A percentile compares a stretch with the other conserved stretches of the same genome.
Conservation (phyloP, 2,888 invertebrate species). For the Isoperla grammatica region DNA sequence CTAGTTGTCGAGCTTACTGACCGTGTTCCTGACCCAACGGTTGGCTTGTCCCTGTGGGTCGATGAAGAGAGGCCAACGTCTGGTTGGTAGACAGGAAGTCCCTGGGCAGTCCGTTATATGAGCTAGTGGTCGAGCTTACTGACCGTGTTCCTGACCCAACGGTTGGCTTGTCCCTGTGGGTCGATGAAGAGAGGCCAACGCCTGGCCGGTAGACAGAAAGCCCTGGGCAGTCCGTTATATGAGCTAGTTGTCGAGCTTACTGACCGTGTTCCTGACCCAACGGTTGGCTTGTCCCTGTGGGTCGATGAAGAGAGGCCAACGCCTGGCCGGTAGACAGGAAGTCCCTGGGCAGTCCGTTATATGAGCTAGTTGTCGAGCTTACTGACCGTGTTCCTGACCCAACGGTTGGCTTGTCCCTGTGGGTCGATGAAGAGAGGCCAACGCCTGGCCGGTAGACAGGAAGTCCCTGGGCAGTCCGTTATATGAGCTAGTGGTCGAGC, state of each 20-base stretch:
- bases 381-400: constrained; percentile 76
- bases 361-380: too few species aligned
- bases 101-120: constrained; percentile 77
- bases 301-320: constrained; percentile 89
- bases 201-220: constrained; percentile 75
- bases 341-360: constrained; percentile 80
- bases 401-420: constrained; percentile 87
- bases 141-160: constrained; percentile 84
- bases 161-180: constrained; percentile 89
- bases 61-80: constrained; percentile 84
- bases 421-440: constrained; percentile 92
- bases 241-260: too few species aligned
- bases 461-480: constrained; percentile 73
- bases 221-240: constrained; percentile 85
- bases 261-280: constrained; percentile 81
- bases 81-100: constrained; percentile 82
- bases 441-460: constrained; percentile 78
- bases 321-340: constrained; percentile 76
- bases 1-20: too few species aligned
- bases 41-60: constrained; percentile 92
- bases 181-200: constrained; percentile 90
- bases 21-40: constrained; percentile 87
- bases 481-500: too few species aligned
- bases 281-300: constrained; percentile 91
- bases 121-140: too few species aligned